Percentiles rank a stretch among this genome's conserved stretches.
Conservation (phyloP, 2,113 vertebrate species). For the Stictonetta naevosa region DNA sequence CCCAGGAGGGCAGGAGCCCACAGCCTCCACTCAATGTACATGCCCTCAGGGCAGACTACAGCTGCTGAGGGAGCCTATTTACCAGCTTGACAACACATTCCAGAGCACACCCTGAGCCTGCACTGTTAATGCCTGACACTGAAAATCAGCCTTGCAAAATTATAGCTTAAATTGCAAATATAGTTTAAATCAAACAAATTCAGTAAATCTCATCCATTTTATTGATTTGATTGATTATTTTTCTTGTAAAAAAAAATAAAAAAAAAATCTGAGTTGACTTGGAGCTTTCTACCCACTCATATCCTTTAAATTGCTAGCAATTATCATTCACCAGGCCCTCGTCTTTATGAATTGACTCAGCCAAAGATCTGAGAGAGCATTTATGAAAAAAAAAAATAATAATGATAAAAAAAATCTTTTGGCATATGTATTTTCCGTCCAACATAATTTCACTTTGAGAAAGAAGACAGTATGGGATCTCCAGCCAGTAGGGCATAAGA, state of each 20-base stretch:
- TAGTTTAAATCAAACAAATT: background rate
- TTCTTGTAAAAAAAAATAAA: background rate
- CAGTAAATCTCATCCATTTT: background rate
- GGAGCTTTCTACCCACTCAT: background rate
- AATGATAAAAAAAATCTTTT: background rate
- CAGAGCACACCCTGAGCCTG: background rate
- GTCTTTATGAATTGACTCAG: background rate
- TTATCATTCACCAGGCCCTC: background rate
- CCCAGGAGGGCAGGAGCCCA: accelerated
- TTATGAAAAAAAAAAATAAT: background rate
- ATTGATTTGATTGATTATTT: background rate
- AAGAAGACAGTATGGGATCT: background rate
- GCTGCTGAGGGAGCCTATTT: background rate
- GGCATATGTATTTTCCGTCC: background rate
- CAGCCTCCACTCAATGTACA: accelerated
- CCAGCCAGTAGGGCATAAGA: background rate
- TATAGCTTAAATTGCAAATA: background rate
- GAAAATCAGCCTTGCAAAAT: background rate
- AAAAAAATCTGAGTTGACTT: background rate
- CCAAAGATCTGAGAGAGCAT: background rate
- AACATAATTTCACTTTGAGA: background rate
- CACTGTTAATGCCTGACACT: background rate
- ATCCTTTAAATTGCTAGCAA: background rate
- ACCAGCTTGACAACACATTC: background rate
- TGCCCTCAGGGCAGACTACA: accelerated